Percentiles rank a stretch among this genome's conserved stretches.
phyloP scores from a whole-genome alignment of 2,113 vertebrate species.

The Corydoras maculifer region DNA sequence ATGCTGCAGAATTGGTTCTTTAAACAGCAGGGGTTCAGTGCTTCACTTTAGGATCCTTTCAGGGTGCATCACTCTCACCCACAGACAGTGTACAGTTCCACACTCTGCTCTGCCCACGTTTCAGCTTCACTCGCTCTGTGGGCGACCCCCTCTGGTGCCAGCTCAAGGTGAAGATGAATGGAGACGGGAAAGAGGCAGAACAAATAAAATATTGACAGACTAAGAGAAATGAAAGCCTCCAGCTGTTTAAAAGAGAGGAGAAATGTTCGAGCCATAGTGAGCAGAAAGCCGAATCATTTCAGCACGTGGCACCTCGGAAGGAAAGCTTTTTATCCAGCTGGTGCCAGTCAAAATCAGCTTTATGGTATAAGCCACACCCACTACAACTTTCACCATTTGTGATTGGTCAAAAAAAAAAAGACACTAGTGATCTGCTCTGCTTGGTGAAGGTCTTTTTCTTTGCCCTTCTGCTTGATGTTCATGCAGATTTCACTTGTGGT shows the following conservation, averaged over 20 bases:
- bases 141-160: slow-evolving; percentile 44
- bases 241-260: slow-evolving; percentile 22
- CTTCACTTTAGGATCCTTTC: slow-evolving; percentile 6
- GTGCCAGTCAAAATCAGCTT: no score
- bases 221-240: slow-evolving; percentile 38
- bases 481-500: no score
- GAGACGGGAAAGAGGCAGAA: slow-evolving; percentile 34
- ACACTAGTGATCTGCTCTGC: no score
- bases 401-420: no score
- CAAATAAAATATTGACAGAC: slow-evolving; percentile 49
- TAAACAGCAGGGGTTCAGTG: slow-evolving; percentile 2
- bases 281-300: no score
- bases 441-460: no score
- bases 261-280: background rate
- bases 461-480: no score
- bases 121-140: slow-evolving; percentile 52
- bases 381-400: no score
- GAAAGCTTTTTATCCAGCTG: no score
- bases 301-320: no score
- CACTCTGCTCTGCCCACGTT: slow-evolving; percentile 11
- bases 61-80: slow-evolving; percentile 19
- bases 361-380: no score
- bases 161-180: slow-evolving; percentile 46
- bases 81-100: slow-evolving; percentile 17
- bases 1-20: background rate